Base-by-base conservation (phyloP, 2,888 invertebrate species). In the Thecophora atra region DNA sequence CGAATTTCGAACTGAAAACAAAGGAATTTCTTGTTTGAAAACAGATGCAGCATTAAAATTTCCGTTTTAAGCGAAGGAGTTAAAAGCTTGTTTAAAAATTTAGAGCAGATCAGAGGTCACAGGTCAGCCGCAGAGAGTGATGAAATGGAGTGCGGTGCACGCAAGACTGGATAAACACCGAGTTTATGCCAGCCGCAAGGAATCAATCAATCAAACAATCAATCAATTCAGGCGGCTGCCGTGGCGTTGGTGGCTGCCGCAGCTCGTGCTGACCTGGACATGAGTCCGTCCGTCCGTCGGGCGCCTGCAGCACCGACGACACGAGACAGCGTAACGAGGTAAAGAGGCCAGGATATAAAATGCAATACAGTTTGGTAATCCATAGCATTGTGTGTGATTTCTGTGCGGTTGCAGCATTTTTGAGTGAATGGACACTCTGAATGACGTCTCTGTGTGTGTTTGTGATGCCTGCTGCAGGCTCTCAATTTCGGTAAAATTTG, bases 131-230 rank as follows among this genome's bases (percentile, higher is more conserved):
- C n/a, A n/a, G 37, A 8, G 37, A 1, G 47, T 15, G 47, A 47
- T 5, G 13, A n/a, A n/a, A 3, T 17, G 47, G 15, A 47, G 47
- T 15, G n/a, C n/a, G 47, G 47, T 47, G 47, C 5, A 64, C n/a
- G 11, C 62, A 11, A 64, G 21, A 47, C 21, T 44, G 17, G 21
- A 47, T 64, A 21, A 64, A 64, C 24, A 26, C 44, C 15, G 26
- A 47, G 11, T 47, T 21, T 24, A 64, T 47, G 24, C 2, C 17
- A 26, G 26, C 44, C 21, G 24, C 64, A 64, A 63, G 42, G 44
- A 63, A 42, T 63, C 44, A 63, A 63, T 58, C 58, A 28, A 28
- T 63, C 42, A 63, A 63, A 26, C 58, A 58, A 58, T 58, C 58
- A 26, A 58, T 54, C 13, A 26, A 26, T 17, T 58, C 37, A 37